phyloP scores from a whole-genome alignment of 2,888 invertebrate species.

The Dryomyza anilis region DNA sequence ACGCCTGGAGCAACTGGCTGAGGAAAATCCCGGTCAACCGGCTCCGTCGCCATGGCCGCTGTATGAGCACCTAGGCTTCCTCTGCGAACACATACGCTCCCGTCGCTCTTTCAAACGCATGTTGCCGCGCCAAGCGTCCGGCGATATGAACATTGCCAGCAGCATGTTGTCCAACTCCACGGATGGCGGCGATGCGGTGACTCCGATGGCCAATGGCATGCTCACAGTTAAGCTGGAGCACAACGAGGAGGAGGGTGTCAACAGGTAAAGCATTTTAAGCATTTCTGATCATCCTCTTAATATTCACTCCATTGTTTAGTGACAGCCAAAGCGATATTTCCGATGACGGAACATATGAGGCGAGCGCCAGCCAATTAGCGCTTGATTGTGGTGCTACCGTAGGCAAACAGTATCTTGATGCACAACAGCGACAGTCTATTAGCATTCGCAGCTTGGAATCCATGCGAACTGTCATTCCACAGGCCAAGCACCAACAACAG shows the following conservation, averaged over 20 bases:
- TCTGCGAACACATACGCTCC: slow-evolving; percentile 59
- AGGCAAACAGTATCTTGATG: too few relatives aligned
- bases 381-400: too few relatives aligned
- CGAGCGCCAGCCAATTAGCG: too few relatives aligned
- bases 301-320: slow-evolving; percentile 29
- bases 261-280: slow-evolving; percentile 30
- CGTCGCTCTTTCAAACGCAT: slow-evolving; percentile 57
- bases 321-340: slow-evolving; percentile 39
- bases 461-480: slow-evolving; percentile 21
- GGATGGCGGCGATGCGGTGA: neutral
- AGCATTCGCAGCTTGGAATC: slow-evolving; percentile 33
- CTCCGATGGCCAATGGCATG: slow-evolving; percentile 39
- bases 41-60: slow-evolving; percentile 58
- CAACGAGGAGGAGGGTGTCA: too few relatives aligned
- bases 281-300: neutral
- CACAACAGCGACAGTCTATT: slow-evolving; percentile 27
- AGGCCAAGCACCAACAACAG: neutral
- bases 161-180: neutral
- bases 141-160: slow-evolving; percentile 8
- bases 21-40: slow-evolving; percentile 45
- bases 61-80: slow-evolving; percentile 57
- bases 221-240: slow-evolving; percentile 43
- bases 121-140: slow-evolving; percentile 36
- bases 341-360: slow-evolving; percentile 7
- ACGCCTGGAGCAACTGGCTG: slow-evolving; percentile 53